These are phyloP conservation scores for Drosophila nigrodunni DNA, from an alignment of 1,140 invertebrate species.

Conservation along the genomic window DNA sequence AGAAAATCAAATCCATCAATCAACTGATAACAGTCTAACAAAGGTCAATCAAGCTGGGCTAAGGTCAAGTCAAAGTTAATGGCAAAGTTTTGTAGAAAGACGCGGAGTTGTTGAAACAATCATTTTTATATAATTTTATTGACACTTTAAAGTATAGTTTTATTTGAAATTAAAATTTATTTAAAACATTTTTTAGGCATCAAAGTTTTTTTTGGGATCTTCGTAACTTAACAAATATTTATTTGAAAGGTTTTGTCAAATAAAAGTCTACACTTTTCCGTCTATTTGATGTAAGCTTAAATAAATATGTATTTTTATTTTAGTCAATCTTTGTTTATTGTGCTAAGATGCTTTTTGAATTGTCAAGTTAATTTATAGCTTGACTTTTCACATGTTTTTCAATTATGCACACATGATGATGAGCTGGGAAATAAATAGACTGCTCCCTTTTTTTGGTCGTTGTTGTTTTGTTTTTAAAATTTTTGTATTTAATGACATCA, in stretches of 20 bases:
- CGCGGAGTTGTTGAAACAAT: background rate
- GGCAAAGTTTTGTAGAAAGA: background rate
- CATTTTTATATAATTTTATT: background rate
- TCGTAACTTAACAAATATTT: too few relatives aligned
- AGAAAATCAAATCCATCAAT: slow-evolving; percentile 6
- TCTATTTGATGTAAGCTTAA: too few relatives aligned
- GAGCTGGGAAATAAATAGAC: background rate
- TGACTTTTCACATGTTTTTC: background rate
- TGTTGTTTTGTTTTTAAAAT: background rate
- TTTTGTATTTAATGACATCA: slow-evolving; percentile 2
- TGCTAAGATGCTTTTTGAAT: background rate
- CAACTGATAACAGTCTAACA: slow-evolving; percentile 8
- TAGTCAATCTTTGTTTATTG: background rate
- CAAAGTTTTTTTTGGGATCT: too few relatives aligned
- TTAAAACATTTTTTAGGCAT: too few relatives aligned
- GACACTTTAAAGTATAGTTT: too few relatives aligned
- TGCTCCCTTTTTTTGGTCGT: background rate
- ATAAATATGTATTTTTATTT: too few relatives aligned
- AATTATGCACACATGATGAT: background rate
- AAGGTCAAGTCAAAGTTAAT: background rate
- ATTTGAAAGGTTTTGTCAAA: too few relatives aligned
- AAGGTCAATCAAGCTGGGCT: slow-evolving; percentile 16
- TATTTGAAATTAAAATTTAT: too few relatives aligned
- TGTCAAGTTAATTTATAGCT: background rate
- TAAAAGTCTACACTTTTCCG: too few relatives aligned